Base-by-base conservation (phyloP, 2,888 invertebrate genomes). In the Calliscelio sp. region DNA sequence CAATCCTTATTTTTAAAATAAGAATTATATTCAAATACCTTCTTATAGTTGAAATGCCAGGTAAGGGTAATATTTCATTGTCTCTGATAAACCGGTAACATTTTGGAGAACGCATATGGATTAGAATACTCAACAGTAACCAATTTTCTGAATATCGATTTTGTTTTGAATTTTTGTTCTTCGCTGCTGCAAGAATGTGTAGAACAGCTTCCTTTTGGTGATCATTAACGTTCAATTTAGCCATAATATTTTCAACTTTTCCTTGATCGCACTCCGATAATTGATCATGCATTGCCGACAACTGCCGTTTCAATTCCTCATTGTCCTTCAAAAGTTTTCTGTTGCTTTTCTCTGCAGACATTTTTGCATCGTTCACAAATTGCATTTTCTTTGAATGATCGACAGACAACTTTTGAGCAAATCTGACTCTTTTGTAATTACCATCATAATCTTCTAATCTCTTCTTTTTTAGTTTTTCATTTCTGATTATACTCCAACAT, bases 111-210 rank as follows among this genome's bases (percentile, higher is more conserved):
- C 71, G 44, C 32, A 71, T 24, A 10, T 71, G 71, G 24, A 71
- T 41, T 10, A 71, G n/a, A 25, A 71, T 57, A 35, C 70, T 32
- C 16, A 70, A n/a, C 5, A 70, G 32, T 11, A 70, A 6, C 70
- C 70, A 70, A 41, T 70, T 70, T 41, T 70, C 70, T 3, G 70
- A 70, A 22, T 66, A 53, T 0, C 53, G 51, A 14, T 53, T 66
- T 38, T 51, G 53, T 35, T 66, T 66, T 8, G 22, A 0, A 44
- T 55, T 70, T 41, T 44, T 44, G 14, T 70, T 24, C 20, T 55
- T 41, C 7, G 55, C 53, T 1, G 57, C 28, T n/a, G 20, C 28
- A 1, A 71, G n/a, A 22, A 57, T 71, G 28, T 57, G 57, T 10
- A 44, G 25, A 6, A 71, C 22, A 25, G 71, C 32, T 71, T 71